Evolutionary conservation across 2,113 vertebrate genomes (phyloP), one percentile per base, ranked within the genome.

Genomic region (Takifugu flavidus): DNA sequence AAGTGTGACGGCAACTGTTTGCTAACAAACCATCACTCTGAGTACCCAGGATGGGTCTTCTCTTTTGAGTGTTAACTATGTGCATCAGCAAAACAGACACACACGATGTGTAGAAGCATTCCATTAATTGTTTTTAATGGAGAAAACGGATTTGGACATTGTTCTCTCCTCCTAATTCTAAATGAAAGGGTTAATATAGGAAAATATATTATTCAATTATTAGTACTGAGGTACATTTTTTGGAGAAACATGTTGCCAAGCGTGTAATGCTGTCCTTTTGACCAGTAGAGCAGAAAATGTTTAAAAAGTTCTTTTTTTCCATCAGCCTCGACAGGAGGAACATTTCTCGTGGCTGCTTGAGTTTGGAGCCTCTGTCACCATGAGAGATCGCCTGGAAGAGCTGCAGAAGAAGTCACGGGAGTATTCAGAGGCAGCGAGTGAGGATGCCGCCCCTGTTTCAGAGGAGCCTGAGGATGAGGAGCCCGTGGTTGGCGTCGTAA

Each of bases 301-400:
- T 20, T 51, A 13, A 51, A 12, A 46, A 4, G 49, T 57, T 25
- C 10, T 44, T 51, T 54, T 62, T 47, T 1, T 51, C 62, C 60
- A 62, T 25, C 52, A 65, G 26, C 26, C 5, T 15, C 43, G 65
- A 34, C 44, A 29, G 10, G 47, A 54, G 5, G 45, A 61, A 63
- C 13, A 54, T 49, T 44, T 47, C 65, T 10, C 56, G 44, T 60
- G 53, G 47, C 5, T 7, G 45, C 43, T 20, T 55, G 25, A 52
- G 34, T 25, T 8, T 27, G 15, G 53, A 52, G 25, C 15, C n/a
- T 39, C 31, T 28, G 56, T 34, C 28, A 89, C 79, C 63, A 93
- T 99, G 95, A 98, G 65, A 89, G 95, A 99, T 60, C 91, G 95
- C 15, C 88, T 98, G 75, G 91, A 93, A 68, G 96, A 99, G 77